A percentile compares a stretch with the other conserved stretches of the same genome.
Evolutionary conservation across 2,888 invertebrate genomes (phyloP).

Genomic region (Opisthograptis luteolata): DNA sequence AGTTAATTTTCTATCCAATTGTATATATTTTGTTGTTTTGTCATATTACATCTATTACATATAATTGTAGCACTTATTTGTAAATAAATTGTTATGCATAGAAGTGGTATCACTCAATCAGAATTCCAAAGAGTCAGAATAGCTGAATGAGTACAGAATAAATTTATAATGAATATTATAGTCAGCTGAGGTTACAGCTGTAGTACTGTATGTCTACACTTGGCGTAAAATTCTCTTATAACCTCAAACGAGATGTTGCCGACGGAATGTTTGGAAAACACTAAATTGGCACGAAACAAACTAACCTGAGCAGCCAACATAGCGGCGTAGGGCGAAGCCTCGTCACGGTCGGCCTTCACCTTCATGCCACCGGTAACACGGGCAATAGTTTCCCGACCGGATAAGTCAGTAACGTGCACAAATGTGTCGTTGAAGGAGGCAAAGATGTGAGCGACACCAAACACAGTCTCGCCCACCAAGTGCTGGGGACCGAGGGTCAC

Average conservation of each 20-base stretch:
- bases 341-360: conserved; percentile 99
- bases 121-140: too few species aligned
- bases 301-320: conserved; percentile 99
- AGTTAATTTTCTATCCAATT: too few species aligned
- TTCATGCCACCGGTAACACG: conserved; percentile 99
- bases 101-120: too few species aligned
- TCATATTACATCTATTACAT: too few species aligned
- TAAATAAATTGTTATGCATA: too few species aligned
- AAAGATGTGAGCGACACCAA: conserved; percentile 99
- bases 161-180: too few species aligned
- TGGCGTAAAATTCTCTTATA: too few species aligned
- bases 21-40: too few species aligned
- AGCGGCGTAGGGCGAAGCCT: conserved; percentile 99
- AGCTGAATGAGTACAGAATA: too few species aligned
- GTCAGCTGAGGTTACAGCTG: too few species aligned
- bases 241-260: conserved; percentile 50
- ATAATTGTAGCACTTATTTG: too few species aligned
- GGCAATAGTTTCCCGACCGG: conserved; percentile 97
- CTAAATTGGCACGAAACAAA: conserved; percentile 26
- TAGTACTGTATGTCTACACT: too few species aligned
- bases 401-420: conserved; percentile 99
- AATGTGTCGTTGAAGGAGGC: conserved; percentile 99
- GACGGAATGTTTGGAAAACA: not conserved
- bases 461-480: conserved; percentile 98
- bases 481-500: conserved; percentile 98